Evolutionary conservation across 1,140 invertebrate genomes (phyloP).

Genomic region (Drosophila prosaltans): DNA sequence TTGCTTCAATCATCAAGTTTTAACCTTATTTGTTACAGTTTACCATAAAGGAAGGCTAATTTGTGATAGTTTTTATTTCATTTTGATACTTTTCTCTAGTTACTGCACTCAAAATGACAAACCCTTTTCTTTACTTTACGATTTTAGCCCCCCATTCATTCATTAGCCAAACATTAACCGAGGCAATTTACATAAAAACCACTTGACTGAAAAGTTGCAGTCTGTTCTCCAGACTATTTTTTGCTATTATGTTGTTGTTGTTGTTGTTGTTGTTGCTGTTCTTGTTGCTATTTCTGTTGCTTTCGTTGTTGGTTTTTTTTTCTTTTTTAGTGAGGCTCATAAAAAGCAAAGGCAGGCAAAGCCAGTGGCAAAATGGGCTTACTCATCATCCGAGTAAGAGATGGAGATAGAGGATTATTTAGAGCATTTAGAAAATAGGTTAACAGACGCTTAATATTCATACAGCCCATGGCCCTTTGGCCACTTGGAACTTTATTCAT

Average conservation of each 20-base stretch:
- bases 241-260: too few species aligned
- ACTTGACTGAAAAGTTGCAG: conserved; percentile 61
- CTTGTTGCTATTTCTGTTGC: background rate
- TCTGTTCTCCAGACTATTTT: conserved; percentile 33
- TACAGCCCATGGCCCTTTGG: conserved; percentile 45
- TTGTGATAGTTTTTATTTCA: background rate
- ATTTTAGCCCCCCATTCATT: conserved; percentile 47
- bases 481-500: conserved; percentile 68
- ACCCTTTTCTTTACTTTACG: conserved; percentile 30
- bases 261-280: background rate
- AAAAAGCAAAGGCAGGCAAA: conserved; percentile 41
- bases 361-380: conserved; percentile 30
- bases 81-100: background rate
- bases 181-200: conserved; percentile 53
- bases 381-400: conserved; percentile 42
- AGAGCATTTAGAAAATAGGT: conserved; percentile 74
- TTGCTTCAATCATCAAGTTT: too few species aligned
- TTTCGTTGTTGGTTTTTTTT: background rate
- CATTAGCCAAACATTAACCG: conserved; percentile 68
- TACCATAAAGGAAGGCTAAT: background rate
- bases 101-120: conserved; percentile 6
- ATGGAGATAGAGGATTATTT: conserved; percentile 53
- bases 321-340: conserved; percentile 17
- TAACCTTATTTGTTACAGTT: too few species aligned
- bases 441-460: conserved; percentile 79